A percentile compares a stretch with the other conserved stretches of the same genome.
Evolutionary conservation across 2,797 vertebrate species (phyloP).

Genomic region (Staurois parvus): DNA sequence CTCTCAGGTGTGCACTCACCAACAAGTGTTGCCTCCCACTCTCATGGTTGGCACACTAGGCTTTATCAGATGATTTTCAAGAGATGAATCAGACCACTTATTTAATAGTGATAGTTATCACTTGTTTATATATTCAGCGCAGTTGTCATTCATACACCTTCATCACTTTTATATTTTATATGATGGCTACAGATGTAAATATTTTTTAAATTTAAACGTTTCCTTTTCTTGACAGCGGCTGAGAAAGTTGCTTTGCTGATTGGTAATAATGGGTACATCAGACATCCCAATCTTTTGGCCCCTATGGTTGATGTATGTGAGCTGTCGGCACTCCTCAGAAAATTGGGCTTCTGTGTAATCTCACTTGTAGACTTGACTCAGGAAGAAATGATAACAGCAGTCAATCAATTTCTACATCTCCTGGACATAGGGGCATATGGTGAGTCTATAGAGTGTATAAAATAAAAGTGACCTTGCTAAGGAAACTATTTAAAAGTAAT

Average conservation of each 20-base stretch:
- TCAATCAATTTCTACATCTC: constrained; percentile 83
- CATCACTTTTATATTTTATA: too few species aligned
- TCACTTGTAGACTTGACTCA: constrained; percentile 87
- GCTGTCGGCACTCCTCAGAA: constrained; percentile 80
- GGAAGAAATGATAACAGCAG: constrained; percentile 81
- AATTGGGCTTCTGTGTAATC: constrained; percentile 85
- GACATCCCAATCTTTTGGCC: constrained; percentile 84
- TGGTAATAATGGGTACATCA: constrained; percentile 85
- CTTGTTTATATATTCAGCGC: too few species aligned
- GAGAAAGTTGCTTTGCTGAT: constrained; percentile 89
- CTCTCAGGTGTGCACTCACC: too few species aligned
- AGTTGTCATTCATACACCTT: too few species aligned
- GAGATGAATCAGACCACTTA: too few species aligned
- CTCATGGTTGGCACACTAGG: too few species aligned
- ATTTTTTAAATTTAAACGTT: too few species aligned
- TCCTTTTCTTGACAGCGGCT: constrained; percentile 74
- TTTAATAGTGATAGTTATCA: too few species aligned
- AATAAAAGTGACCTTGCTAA: background rate
- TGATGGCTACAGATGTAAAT: background rate
- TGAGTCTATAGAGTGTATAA: constrained; percentile 67
- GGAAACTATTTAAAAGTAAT: background rate
- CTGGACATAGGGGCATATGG: constrained; percentile 86
- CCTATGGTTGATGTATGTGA: constrained; percentile 86
- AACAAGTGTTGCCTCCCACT: too few species aligned
- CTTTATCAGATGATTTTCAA: too few species aligned